Percentiles rank a stretch among this genome's conserved stretches.
Conservation (phyloP, 2,797 vertebrate species). For the Alfaro cultratus region DNA sequence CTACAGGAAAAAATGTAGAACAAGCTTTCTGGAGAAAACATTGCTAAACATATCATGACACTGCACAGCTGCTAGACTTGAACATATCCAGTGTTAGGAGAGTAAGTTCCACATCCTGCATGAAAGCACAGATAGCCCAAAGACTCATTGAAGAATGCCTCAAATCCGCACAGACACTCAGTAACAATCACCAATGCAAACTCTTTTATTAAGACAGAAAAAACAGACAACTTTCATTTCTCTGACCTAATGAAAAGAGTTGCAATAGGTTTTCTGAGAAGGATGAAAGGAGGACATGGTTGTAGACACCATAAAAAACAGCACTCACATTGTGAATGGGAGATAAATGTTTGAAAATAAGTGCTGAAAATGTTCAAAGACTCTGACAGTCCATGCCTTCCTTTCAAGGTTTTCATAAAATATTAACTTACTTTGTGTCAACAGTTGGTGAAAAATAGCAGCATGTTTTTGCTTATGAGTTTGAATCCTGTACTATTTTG, state of each 20-base stretch:
- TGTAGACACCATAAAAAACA: neutral
- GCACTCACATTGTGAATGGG: neutral
- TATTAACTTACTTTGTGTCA: neutral
- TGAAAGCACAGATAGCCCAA: conserved; percentile 35
- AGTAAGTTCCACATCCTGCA: conserved; percentile 48
- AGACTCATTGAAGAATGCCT: conserved; percentile 18
- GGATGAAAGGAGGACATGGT: neutral
- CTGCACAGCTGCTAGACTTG: conserved; percentile 73
- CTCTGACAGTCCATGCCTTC: neutral
- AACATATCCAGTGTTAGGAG: conserved; percentile 59
- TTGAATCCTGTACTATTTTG: neutral
- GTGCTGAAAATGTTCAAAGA: neutral
- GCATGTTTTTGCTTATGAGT: neutral
- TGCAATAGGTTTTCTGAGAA: neutral
- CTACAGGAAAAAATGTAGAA: conserved; percentile 70
- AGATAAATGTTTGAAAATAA: neutral
- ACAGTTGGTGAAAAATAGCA: neutral
- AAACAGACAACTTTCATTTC: conserved; percentile 26
- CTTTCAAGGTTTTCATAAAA: neutral
- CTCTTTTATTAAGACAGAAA: conserved; percentile 25
- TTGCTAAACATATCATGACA: conserved; percentile 71
- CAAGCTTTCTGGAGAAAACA: conserved; percentile 65
- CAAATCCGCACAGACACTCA: conserved; percentile 17
- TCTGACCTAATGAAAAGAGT: conserved; percentile 12
- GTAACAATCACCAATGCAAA: conserved; percentile 21